These are phyloP conservation scores for Neosilurus hyrtlii DNA, from an alignment of 2,797 vertebrate genomes.

Conservation along the genomic window DNA sequence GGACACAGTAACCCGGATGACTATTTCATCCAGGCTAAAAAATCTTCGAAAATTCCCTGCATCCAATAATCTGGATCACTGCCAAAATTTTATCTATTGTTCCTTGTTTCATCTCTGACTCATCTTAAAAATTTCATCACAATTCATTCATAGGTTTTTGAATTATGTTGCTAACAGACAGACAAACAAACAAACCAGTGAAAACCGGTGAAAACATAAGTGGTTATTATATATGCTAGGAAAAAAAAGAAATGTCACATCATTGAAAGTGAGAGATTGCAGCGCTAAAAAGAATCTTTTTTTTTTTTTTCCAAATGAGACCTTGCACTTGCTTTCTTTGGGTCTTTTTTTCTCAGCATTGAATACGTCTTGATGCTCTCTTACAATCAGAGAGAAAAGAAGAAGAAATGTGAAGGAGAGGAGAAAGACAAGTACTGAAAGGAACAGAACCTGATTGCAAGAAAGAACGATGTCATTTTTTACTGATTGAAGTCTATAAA, in stretches of 20 bases:
- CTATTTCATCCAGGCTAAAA: no score
- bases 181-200: no score
- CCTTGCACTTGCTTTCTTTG: neutral
- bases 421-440: neutral
- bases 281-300: neutral
- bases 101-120: no score
- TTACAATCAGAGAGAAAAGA: conserved; percentile 21
- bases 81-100: no score
- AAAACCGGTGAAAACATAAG: no score
- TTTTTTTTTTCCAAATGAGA: neutral
- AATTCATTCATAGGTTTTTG: no score
- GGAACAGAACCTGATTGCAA: conserved; percentile 21
- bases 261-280: no score
- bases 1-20: no score
- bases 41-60: no score
- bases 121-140: no score
- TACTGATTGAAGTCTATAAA: neutral
- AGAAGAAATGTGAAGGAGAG: neutral
- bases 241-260: neutral
- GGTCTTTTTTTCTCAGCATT: neutral
- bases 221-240: neutral
- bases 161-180: no score
- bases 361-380: neutral
- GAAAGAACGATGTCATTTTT: neutral
- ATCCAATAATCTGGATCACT: no score